Base-by-base conservation (phyloP, 2,888 invertebrate species). In the Acleris emargana region DNA sequence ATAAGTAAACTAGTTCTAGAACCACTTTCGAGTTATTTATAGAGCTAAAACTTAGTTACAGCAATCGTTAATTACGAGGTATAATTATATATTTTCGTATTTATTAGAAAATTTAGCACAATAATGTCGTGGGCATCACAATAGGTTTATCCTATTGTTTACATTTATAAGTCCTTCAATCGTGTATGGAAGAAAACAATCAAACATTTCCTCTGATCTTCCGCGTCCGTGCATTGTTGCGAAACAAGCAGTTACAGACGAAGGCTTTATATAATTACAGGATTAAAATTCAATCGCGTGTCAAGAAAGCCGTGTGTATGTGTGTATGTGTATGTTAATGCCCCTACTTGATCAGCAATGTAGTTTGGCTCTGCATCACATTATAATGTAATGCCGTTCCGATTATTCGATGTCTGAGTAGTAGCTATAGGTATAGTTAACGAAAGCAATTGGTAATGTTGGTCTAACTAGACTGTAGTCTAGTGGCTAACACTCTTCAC, bases 1-100 rank as follows among this genome's bases (percentile, higher is more conserved):
- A 68, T 73, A 73, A 70, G 69, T 69, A 70, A 67, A 64, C 69
- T 66, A 62, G 64, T 70, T 68, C 67, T 38, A 67, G 67, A 68
- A 68, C 66, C 61, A 61, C 66, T 66, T 66, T 66, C 66, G 57
- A 61, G 52, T 45, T 66, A 61, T 66, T 61, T 61, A 66, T 67
- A 67, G 57, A 22, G 13, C 55, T 20, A 18, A 58, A 43, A 32
- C 51, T 45, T 47, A 52, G 55, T 43, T 28, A 63, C 43, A 38
- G 38, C 32, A 52, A 42, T 16, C 54, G 43, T 28, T n/a, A 52
- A 58, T 58, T 58, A 58, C 38, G 38, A 38, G 38, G 11, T 32
- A 11, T 32, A 11, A 9, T 9, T 32, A 32, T 32, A 38, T 13
- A 13, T 13, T 38, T 38, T 4, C 38, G 9, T 13, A 38, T 13